Conservation (phyloP, 2,797 vertebrate genomes). For the Poeciliopsis infans region DNA sequence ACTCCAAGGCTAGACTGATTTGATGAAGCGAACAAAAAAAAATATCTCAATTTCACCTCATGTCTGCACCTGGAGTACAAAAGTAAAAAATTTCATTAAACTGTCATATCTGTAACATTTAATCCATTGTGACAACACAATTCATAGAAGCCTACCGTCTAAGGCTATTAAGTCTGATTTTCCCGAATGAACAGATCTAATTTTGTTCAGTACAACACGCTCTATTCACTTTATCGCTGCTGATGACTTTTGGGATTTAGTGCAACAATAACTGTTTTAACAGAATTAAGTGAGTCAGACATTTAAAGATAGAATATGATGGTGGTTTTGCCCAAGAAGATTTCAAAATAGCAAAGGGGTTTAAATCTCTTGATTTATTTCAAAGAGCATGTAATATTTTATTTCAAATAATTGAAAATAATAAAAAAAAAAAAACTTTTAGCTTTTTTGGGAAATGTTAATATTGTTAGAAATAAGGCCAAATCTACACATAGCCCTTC, state of each 20-base stretch:
- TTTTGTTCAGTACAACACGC: constrained; percentile 4
- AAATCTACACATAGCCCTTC: background rate
- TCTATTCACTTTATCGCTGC: constrained; percentile 6
- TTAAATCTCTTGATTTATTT: background rate
- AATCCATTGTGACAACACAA: background rate
- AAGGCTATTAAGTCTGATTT: constrained; percentile 2
- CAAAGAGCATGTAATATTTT: background rate
- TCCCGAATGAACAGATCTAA: constrained; percentile 21
- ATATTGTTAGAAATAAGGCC: background rate
- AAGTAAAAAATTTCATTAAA: background rate
- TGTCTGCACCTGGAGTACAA: background rate
- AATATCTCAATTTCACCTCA: background rate
- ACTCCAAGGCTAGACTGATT: background rate
- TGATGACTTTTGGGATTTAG: background rate
- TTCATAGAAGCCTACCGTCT: background rate
- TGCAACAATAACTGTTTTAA: background rate
- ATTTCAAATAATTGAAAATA: background rate
- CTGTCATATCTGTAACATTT: background rate
- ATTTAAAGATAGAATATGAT: background rate
- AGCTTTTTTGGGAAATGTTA: background rate
- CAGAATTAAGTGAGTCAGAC: background rate
- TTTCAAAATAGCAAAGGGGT: background rate
- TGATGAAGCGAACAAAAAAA: background rate
- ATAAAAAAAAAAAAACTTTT: background rate
- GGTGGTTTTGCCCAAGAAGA: background rate